Evolutionary conservation across 2,888 invertebrate species (phyloP).

Genomic region (Chrysodeixis includens): DNA sequence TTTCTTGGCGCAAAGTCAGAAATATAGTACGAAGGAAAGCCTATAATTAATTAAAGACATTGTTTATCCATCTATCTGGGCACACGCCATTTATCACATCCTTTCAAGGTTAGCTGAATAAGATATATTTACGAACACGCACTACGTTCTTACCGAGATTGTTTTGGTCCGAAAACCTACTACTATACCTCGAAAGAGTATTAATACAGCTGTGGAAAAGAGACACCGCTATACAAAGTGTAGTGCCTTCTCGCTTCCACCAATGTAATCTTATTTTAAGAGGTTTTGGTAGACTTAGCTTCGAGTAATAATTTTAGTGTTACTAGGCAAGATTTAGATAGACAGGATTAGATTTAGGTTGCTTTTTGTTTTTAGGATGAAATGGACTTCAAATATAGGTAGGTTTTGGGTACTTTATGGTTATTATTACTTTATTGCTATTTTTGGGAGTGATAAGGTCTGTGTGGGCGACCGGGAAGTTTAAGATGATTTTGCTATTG

Average conservation of each 20-base stretch:
- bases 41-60: slow-evolving; percentile 31
- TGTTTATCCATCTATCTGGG: slow-evolving; percentile 14
- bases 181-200: too few relatives aligned
- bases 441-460: too few relatives aligned
- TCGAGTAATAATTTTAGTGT: slow-evolving; percentile 9
- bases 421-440: too few relatives aligned
- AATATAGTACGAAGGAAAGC: slow-evolving; percentile 11
- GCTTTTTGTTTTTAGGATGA: background rate
- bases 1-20: background rate
- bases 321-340: background rate
- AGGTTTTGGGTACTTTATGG: background rate
- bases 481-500: too few relatives aligned
- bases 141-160: slow-evolving; percentile 13
- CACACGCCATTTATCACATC: slow-evolving; percentile 24
- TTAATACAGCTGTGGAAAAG: too few relatives aligned
- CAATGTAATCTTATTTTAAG: too few relatives aligned
- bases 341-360: background rate
- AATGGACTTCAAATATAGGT: background rate
- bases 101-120: slow-evolving; percentile 14
- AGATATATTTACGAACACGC: slow-evolving; percentile 20
- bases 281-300: background rate
- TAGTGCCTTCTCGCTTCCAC: too few relatives aligned
- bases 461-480: too few relatives aligned
- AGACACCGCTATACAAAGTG: too few relatives aligned
- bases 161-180: slow-evolving; percentile 10